Evolutionary conservation across 2,113 vertebrate genomes (phyloP).

Genomic region (Buteo buteo): DNA sequence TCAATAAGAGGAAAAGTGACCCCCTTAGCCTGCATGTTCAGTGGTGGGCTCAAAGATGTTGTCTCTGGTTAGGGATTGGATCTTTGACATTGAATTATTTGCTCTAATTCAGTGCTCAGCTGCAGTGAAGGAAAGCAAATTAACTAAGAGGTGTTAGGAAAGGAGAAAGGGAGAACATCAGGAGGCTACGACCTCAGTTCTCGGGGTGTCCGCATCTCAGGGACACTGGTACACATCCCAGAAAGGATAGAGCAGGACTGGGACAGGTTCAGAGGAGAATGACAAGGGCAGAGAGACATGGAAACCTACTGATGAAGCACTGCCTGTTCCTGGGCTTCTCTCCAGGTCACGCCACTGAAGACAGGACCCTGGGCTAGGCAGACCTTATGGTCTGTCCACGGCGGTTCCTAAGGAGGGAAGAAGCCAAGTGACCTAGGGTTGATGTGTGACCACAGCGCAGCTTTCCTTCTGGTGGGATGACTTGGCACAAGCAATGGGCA

Average conservation of each 20-base stretch:
- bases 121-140: neutral
- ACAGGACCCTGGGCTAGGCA: neutral
- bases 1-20: neutral
- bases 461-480: neutral
- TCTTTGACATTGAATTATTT: neutral
- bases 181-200: neutral
- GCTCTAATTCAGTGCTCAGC: neutral
- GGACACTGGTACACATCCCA: neutral
- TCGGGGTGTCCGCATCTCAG: neutral
- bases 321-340: neutral
- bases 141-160: neutral
- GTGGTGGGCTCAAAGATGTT: neutral
- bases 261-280: neutral
- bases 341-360: neutral
- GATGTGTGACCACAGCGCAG: neutral
- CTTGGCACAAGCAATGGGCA: neutral
- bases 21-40: fast-evolving
- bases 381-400: neutral
- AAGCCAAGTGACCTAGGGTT: neutral
- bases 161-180: neutral
- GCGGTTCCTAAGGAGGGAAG: neutral
- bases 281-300: neutral
- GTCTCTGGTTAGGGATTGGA: neutral
- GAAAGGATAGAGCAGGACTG: neutral
- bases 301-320: neutral